These are phyloP conservation scores for Drosophila santomea DNA, from an alignment of 1,140 invertebrate genomes.

Conservation along the genomic window DNA sequence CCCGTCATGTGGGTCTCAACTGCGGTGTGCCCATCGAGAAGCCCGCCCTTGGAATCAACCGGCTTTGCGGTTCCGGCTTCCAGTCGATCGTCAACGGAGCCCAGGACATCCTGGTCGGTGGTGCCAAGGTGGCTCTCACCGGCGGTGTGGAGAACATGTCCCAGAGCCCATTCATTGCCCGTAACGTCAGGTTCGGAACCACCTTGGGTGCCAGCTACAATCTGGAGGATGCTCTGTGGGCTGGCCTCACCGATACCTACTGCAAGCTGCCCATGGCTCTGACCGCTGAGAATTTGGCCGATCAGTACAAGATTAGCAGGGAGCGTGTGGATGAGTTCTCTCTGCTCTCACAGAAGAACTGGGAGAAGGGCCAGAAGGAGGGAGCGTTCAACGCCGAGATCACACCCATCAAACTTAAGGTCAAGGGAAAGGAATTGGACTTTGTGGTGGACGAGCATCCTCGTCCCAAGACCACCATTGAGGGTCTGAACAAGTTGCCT, in stretches of 20 bases:
- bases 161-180: conserved; percentile 94
- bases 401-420: conserved; percentile 92
- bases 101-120: conserved; percentile 95
- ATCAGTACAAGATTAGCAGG: conserved; percentile 93
- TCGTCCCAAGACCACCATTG: conserved; percentile 92
- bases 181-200: conserved; percentile 96
- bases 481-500: conserved; percentile 92
- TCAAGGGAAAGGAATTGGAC: conserved; percentile 91
- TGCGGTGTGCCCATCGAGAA: conserved; percentile 93
- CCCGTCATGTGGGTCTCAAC: conserved; percentile 94
- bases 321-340: conserved; percentile 96
- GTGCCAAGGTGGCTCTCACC: conserved; percentile 94
- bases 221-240: conserved; percentile 97
- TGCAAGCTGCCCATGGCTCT: conserved; percentile 97
- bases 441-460: conserved; percentile 98
- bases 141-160: conserved; percentile 99
- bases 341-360: conserved; percentile 92
- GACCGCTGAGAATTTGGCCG: conserved; percentile 98
- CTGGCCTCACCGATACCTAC: conserved; percentile 94
- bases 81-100: conserved; percentile 96
- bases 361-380: conserved; percentile 93
- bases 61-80: conserved; percentile 98
- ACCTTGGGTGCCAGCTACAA: conserved; percentile 91
- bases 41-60: conserved; percentile 93
- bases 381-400: conserved; percentile 97